Evolutionary conservation across 2,888 invertebrate species (phyloP), one percentile per base, ranked within the genome.

Genomic region (Vesta saturnalis): DNA sequence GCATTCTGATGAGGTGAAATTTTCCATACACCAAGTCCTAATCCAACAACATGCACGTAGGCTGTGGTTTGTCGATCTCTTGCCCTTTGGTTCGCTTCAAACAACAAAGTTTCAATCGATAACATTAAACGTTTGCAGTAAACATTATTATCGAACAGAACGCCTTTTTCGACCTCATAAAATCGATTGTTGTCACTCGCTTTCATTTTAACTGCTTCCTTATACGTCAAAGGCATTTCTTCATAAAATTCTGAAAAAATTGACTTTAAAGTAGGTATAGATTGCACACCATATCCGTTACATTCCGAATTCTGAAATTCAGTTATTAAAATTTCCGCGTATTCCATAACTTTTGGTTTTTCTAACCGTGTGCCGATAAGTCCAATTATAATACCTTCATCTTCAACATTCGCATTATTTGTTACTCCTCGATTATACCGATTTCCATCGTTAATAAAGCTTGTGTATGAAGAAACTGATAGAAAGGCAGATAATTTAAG

Each of bases 1-100:
- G 88, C 85, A 12, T 86, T 85, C 77, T 92, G 92, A 68, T 90
- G 89, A 0, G 81, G 76, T 0, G 89, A 87, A 39, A 88, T 83
- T 77, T 82, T 87, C 91, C 92, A 92, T 0, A 90, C 90, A 0
- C 91, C 92, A 14, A 90, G 79, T 55, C 90, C 90, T 49, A 89
- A 87, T 10, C 91, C 92, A 30, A 91, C 88, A 5, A 92, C 85
- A 79, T 91, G 91, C 0, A 92, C 74, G 73, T 86, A 91, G 0
- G 89, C 91, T 5, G 83, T 82, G 35, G 85, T 88, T 19, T 82
- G 85, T 1, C 79, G 83, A 0, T 82, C 82, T 12, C 80, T 80
- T 0, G 88, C 90, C n/a, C 91, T 83, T 0, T 84, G 81, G 67
- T 90, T 87, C 0, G 90, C 89, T 67, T 91, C 91, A 14, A 90